Evolutionary conservation across 2,888 invertebrate genomes (phyloP).

Genomic region (Schrankia costaestrigalis): DNA sequence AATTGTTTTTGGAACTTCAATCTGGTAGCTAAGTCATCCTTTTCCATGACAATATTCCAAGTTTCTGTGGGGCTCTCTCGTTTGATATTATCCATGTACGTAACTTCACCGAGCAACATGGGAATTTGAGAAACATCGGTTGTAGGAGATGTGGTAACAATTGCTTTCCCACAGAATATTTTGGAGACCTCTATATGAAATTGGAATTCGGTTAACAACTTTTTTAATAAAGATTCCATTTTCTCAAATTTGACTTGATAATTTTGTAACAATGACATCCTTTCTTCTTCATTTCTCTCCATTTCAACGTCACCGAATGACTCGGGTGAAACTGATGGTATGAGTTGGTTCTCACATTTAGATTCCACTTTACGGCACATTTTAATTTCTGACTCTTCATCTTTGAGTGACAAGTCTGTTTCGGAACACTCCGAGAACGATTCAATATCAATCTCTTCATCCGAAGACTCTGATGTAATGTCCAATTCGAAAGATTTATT

Average conservation of each 20-base stretch:
- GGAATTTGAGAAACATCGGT: conserved; percentile 41
- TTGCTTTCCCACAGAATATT: conserved; percentile 51
- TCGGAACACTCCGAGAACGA: conserved; percentile 63
- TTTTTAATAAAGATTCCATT: conserved; percentile 53
- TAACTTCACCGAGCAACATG: conserved; percentile 38
- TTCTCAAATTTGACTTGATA: conserved; percentile 64
- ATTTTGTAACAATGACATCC: conserved; percentile 46
- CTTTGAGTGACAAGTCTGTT: conserved; percentile 45
- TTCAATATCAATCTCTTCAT: conserved; percentile 55
- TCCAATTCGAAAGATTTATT: conserved; percentile 63
- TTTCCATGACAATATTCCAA: conserved; percentile 65
- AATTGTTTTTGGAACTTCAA: conserved; percentile 55
- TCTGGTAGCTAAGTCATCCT: conserved; percentile 54
- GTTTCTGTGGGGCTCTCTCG: conserved; percentile 45
- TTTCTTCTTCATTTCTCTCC: conserved; percentile 61
- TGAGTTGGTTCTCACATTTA: conserved; percentile 27
- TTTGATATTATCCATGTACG: conserved; percentile 37
- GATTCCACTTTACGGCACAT: conserved; percentile 63
- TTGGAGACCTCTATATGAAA: conserved; percentile 72
- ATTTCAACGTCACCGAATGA: conserved; percentile 67
- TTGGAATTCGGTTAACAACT: conserved; percentile 59
- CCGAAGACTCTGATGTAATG: conserved; percentile 47
- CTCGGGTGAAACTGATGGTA: conserved; percentile 54
- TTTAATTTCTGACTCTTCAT: conserved; percentile 43
- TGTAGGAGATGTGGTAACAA: conserved; percentile 41